phyloP scores from a whole-genome alignment of 1,140 invertebrate species.

The Drosophila rhopaloa region DNA sequence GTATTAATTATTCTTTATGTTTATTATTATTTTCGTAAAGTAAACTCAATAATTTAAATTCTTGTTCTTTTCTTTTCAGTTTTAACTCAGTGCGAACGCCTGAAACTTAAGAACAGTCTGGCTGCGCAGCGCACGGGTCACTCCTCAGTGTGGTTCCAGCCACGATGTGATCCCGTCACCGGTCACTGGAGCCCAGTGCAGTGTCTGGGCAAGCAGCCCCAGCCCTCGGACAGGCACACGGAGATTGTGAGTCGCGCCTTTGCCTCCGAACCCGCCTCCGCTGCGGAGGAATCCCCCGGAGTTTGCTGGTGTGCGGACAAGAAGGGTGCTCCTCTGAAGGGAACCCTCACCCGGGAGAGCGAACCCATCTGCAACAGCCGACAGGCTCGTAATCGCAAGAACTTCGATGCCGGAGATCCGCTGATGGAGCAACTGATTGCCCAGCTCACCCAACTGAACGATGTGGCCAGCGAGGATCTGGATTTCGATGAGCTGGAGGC shows the following conservation, averaged over 20 bases:
- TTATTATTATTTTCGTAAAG: too few relatives aligned
- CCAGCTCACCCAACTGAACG: conserved; percentile 87
- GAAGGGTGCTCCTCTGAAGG: conserved; percentile 91
- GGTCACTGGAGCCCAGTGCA: conserved; percentile 93
- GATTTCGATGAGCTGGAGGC: conserved; percentile 69
- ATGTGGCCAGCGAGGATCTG: conserved; percentile 85
- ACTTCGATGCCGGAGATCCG: conserved; percentile 75
- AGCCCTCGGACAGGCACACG: conserved; percentile 21
- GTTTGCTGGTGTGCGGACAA: conserved; percentile 94
- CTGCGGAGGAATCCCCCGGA: conserved; percentile 75
- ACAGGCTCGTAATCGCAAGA: conserved; percentile 87
- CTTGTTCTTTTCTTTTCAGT: conserved; percentile 83
- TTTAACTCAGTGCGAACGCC: conserved; percentile 91
- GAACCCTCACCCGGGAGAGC: conserved; percentile 89
- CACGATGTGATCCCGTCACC: conserved; percentile 89
- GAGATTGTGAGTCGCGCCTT: conserved; percentile 69
- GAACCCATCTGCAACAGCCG: conserved; percentile 91
- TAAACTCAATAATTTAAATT: too few relatives aligned
- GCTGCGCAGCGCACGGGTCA: conserved; percentile 88
- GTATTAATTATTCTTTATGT: too few relatives aligned
- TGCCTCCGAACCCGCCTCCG: conserved; percentile 9
- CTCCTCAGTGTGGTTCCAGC: conserved; percentile 86
- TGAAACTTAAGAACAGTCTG: conserved; percentile 91
- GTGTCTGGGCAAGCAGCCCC: conserved; percentile 87
- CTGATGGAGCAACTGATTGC: conserved; percentile 88